These are phyloP conservation scores for Ammospiza nelsoni DNA, from an alignment of 2,113 vertebrate genomes.

Conservation along the genomic window DNA sequence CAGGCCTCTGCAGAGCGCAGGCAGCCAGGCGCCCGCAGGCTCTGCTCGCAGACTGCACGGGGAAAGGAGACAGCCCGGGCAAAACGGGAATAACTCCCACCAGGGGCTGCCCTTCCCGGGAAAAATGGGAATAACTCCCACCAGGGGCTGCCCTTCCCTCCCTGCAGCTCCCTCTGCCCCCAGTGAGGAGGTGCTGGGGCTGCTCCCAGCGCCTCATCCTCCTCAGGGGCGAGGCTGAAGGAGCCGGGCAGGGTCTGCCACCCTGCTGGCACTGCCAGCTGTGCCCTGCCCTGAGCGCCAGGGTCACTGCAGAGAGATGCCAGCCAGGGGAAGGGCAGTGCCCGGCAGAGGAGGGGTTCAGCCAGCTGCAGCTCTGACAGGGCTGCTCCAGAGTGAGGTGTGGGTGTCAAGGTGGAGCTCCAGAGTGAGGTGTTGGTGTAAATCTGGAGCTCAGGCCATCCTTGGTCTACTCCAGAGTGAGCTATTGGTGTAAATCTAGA, in stretches of 20 bases:
- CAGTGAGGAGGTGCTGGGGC: accelerated
- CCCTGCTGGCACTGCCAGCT: neutral
- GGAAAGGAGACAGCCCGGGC: neutral
- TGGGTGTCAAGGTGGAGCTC: neutral
- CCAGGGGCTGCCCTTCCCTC: neutral
- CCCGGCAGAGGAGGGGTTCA: neutral
- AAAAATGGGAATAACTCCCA: neutral
- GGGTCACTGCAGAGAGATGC: neutral
- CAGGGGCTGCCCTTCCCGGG: too few species aligned
- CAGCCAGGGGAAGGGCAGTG: neutral
- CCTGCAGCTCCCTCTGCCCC: neutral
- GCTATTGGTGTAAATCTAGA: neutral
- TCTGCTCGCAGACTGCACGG: neutral
- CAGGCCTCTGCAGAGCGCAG: neutral
- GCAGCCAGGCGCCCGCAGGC: conserved; percentile 38
- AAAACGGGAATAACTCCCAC: too few species aligned
- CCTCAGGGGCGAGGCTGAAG: neutral
- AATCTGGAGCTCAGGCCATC: too few species aligned
- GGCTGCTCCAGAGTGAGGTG: neutral
- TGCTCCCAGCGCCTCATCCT: accelerated
- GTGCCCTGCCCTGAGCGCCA: neutral
- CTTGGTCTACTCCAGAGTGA: neutral
- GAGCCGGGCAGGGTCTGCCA: neutral
- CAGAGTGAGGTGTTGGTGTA: too few species aligned
- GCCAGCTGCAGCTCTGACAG: neutral